Evolutionary conservation across 1,140 invertebrate species (phyloP), one percentile per base, ranked within the genome.

Genomic region (Trachymyrmex cornetzi): DNA sequence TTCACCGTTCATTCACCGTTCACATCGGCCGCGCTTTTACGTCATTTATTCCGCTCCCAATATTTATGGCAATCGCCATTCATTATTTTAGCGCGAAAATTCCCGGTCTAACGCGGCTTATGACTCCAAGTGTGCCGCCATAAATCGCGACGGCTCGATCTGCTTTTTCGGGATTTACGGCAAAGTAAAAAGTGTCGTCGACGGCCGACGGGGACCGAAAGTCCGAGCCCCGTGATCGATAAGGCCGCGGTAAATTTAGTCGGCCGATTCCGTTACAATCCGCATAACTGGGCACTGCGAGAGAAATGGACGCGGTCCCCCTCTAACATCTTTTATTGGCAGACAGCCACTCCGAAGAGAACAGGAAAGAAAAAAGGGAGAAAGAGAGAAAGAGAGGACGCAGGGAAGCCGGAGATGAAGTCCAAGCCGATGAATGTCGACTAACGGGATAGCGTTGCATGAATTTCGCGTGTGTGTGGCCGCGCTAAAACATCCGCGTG

Each of bases 401-500:
- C 63, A 69, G 86, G 50, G 80, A 89, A 91, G 89, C 85, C 89
- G 89, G 90, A 92, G 93, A 93, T 93, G 89, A 91, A 92, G 92
- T 92, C 91, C 91, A 90, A 93, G 85, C 92, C 93, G 90, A 94
- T 94, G 93, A 94, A 93, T 92, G 93, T 93, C 93, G 92, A 92
- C 89, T 94, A 94, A 94, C 93, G 93, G 93, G 92, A 93, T 90
- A 84, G 87, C 87, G 89, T 75, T 92, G 92, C 92, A 92, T 93
- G 92, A 93, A 93, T 94, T 93, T 93, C 86, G 92, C 88, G 87
- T 85, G 64, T 86, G 19, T 50, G 80, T 61, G 53, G 19, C 48
- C 61, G 57, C 59, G 64, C 48, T 12, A 24, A 12, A 71, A 74
- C 69, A 84, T 84, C 69, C 69, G 80, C 55, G 14, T 80, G 14